Base-by-base conservation (phyloP, 2,888 invertebrate genomes). In the Protonemura montana region DNA sequence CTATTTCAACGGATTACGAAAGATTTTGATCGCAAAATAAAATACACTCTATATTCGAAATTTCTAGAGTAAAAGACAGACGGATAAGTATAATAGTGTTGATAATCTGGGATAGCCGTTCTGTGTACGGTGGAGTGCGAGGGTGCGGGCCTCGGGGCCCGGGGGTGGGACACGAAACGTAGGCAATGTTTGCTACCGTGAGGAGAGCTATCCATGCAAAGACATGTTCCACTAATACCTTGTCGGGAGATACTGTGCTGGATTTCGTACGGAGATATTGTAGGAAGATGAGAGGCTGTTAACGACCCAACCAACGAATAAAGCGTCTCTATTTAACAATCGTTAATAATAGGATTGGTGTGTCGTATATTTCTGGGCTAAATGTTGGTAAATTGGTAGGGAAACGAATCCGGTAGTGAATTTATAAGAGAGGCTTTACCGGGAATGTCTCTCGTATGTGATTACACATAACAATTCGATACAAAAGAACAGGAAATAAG, bases 331-430 rank as follows among this genome's bases (percentile, higher is more conserved):
- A 88, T 88, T 88, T 30, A 59, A 59, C 59, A 59, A 59, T 59
- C 59, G 26, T 81, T 88, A 88, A 88, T 88, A 88, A 88, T 88
- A 88, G 88, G 88, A 88, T 88, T 88, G 88, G 86, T 87, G 0
- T 59, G 5, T 6, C 3, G 59, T 59, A 59, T 59, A 28, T 29
- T 21, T 26, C 5, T 78, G 6, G 26, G 78, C 78, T 78, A 78
- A 1, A 2, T 78, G 78, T 78, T 78, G 25, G 10, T 10, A 25
- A 5, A 13, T 78, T 28, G 29, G 25, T n/a, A n/a, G n/a, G n/a
- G n/a, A n/a, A n/a, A n/a, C n/a, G n/a, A n/a, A n/a, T n/a, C n/a
- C n/a, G n/a, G n/a, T n/a, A n/a, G n/a, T n/a, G n/a, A n/a, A n/a
- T n/a, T n/a, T n/a, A n/a, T n/a, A n/a, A n/a, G n/a, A n/a, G n/a